Evolutionary conservation across 2,888 invertebrate species (phyloP).

Genomic region (Leptothorax acervorum): DNA sequence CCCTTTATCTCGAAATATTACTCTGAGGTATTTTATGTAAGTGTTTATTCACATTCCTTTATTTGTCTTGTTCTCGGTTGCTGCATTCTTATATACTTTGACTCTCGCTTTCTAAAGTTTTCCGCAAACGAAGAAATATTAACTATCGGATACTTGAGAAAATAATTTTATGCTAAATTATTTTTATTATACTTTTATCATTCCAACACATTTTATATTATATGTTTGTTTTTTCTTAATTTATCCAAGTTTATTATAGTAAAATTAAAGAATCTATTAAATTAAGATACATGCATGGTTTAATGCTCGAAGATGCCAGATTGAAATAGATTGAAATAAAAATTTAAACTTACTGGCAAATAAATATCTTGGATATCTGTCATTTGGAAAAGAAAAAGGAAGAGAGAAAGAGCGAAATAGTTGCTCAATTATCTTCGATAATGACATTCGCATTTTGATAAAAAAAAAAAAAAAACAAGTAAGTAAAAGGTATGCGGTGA

Average conservation of each 20-base stretch:
- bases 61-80: neutral
- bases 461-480: neutral
- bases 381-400: too few species aligned
- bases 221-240: neutral
- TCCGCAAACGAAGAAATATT: neutral
- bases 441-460: neutral
- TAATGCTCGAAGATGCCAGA: neutral
- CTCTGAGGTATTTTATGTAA: constrained; percentile 1
- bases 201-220: neutral
- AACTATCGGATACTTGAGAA: neutral
- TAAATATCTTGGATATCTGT: neutral
- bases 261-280: neutral
- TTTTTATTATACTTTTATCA: neutral
- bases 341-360: neutral
- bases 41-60: neutral
- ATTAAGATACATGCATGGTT: neutral
- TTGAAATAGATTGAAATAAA: neutral
- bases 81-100: neutral
- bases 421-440: neutral
- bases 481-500: neutral
- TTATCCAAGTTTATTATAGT: neutral
- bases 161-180: neutral
- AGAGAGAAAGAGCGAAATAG: neutral
- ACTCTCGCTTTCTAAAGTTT: neutral
- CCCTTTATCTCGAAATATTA: neutral